A percentile compares a stretch with the other conserved stretches of the same genome.
phyloP scores from a whole-genome alignment of 2,113 vertebrate species.

The Hypanus sabinus region DNA sequence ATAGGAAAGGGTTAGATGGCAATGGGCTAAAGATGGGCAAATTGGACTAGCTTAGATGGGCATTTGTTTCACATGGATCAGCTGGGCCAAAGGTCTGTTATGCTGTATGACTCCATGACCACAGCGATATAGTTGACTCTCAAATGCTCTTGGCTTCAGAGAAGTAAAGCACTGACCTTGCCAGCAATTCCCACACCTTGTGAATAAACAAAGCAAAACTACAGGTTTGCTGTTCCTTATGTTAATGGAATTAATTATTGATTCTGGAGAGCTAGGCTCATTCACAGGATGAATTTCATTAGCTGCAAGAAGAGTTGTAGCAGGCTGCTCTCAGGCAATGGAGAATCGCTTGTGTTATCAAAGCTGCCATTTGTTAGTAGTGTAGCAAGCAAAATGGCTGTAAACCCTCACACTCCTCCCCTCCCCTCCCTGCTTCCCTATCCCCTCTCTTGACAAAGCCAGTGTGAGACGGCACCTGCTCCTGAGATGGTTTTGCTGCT shows the following conservation, averaged over 20 bases:
- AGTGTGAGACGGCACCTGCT: constrained; percentile 4
- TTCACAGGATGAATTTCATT: not conserved
- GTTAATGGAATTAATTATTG: not conserved
- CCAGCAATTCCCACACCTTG: too few species aligned
- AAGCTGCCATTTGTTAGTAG: not conserved
- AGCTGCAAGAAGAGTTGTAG: not conserved
- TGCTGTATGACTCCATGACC: too few species aligned
- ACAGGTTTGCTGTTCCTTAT: not conserved
- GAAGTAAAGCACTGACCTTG: too few species aligned
- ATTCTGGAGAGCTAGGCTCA: not conserved
- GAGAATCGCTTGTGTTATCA: not conserved
- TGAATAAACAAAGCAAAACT: not conserved
- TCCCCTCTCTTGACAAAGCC: not conserved
- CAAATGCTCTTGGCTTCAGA: too few species aligned
- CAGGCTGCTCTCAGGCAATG: not conserved
- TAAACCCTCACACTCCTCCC: not conserved
- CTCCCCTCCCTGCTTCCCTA: not conserved
- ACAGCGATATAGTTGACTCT: too few species aligned
- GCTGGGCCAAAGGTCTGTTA: too few species aligned
- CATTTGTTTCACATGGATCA: too few species aligned
- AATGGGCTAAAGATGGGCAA: too few species aligned
- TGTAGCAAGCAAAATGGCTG: not conserved
- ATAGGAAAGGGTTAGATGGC: too few species aligned
- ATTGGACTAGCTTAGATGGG: too few species aligned
- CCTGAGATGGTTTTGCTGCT: not conserved